Base-by-base conservation (phyloP, 2,888 invertebrate genomes). In the Morpho helenor region DNA sequence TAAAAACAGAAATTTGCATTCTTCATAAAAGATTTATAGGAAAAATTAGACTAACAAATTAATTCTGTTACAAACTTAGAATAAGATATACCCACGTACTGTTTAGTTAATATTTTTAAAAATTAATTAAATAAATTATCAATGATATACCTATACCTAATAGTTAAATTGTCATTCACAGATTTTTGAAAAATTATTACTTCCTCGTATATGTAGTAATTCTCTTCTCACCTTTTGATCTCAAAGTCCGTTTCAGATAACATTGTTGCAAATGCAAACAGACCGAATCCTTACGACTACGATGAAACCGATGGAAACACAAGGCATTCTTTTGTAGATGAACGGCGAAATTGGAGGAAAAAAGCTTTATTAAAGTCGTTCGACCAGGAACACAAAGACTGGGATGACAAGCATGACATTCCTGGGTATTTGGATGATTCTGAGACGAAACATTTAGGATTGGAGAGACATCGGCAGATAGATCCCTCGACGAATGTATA, bases 331-430 rank as follows among this genome's bases (percentile, higher is more conserved):
- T 64, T 80, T 44, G 66, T 79, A 52, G 84, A 86, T 3, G 87
- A 88, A 44, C 74, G 87, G 62, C 75, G 85, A 45, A 84, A 80
- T 62, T 87, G 84, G 84, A 80, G 87, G 61, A 85, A 85, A 63
- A 87, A 86, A 63, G 73, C 77, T 3, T 63, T 87, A 45, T 56
- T 75, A 46, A 82, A 82, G 62, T 67, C 80, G 3, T 51, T 64
- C 8, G 84, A 87, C 6, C 56, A 67, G 9, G 80, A 82, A 2
- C 79, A 72, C 61, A 80, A 80, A 54, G 82, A 82, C 2, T 81
- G 77, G 74, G 82, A 81, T 7, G 75, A 69, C 7, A 67, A 78
- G 61, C 80, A 76, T 57, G 83, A 84, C 9, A 70, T 66, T 43
- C 72, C 72, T 9, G 75, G 79, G 60, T 84, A 79, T 61, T 61